phyloP scores from a whole-genome alignment of 2,888 invertebrate genomes.

The Leptopilina syphax region DNA sequence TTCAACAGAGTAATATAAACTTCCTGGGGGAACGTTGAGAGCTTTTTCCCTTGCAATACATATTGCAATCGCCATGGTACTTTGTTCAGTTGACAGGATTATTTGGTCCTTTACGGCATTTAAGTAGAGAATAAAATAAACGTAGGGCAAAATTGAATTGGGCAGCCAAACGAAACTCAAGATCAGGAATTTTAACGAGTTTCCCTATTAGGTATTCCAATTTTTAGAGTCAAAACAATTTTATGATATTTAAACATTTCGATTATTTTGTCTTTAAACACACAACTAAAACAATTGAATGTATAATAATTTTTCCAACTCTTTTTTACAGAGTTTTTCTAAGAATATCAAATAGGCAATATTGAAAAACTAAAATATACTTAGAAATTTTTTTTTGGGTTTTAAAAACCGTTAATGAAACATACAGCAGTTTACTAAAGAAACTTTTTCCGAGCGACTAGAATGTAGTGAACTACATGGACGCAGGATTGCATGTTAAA shows the following conservation, averaged over 20 bases:
- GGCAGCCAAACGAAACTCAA: not conserved
- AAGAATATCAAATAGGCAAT: too few species aligned
- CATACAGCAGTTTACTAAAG: too few species aligned
- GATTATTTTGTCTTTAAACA: too few species aligned
- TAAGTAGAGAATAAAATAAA: not conserved
- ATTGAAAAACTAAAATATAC: too few species aligned
- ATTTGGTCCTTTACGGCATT: slow-evolving; percentile 5
- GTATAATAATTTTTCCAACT: too few species aligned
- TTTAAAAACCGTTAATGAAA: too few species aligned
- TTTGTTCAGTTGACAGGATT: not conserved
- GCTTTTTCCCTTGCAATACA: not conserved
- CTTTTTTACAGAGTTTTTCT: too few species aligned
- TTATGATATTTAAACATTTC: too few species aligned
- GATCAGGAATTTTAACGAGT: slow-evolving; percentile 8
- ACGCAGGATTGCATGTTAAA: slow-evolving; percentile 51
- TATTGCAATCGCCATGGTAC: not conserved
- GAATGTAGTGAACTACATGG: too few species aligned
- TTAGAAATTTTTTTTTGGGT: too few species aligned
- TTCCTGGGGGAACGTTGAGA: not conserved
- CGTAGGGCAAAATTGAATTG: slow-evolving; percentile 2
- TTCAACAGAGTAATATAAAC: not conserved
- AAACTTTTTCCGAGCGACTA: too few species aligned
- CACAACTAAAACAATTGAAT: too few species aligned
- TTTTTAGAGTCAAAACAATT: not conserved
- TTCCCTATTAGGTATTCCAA: not conserved